phyloP scores from a whole-genome alignment of 2,797 vertebrate species.

The Poeciliopsis turneri region DNA sequence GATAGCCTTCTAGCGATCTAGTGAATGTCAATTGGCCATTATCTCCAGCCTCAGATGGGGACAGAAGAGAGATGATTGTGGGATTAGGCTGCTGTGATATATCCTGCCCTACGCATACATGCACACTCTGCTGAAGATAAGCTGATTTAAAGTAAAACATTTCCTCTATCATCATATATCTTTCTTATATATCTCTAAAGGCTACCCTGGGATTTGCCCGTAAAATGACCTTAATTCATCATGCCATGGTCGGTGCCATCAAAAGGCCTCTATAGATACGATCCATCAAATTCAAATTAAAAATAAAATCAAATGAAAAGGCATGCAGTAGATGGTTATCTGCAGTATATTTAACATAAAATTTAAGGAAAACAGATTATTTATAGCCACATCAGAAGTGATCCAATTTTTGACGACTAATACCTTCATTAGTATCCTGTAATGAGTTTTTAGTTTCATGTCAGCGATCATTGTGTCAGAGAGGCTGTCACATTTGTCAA shows the following conservation, averaged over 20 bases:
- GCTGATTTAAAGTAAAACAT: constrained; percentile 37
- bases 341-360: constrained; percentile 22
- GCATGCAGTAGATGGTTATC: constrained; percentile 5
- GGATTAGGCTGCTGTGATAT: constrained; percentile 48
- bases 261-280: constrained; percentile 7
- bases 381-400: constrained; percentile 52
- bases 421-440: constrained; percentile 63
- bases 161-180: constrained; percentile 28
- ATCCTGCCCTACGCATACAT: constrained; percentile 3
- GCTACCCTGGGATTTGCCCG: constrained; percentile 30
- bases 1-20: constrained; percentile 34
- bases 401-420: constrained; percentile 63
- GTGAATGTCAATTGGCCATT: constrained; percentile 48
- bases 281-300: constrained; percentile 21
- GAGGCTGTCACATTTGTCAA: constrained; percentile 53
- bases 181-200: constrained; percentile 37
- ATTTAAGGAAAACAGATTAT: constrained; percentile 53
- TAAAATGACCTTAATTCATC: constrained; percentile 45
- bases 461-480: constrained; percentile 59
- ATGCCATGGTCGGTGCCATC: constrained; percentile 4
- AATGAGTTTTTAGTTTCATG: constrained; percentile 65
- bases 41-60: constrained; percentile 40
- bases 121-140: constrained; percentile 18
- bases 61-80: constrained; percentile 59
- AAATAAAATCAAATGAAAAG: constrained; percentile 7